Conservation (phyloP, 1,140 invertebrate species). For the Lycorma delicatula region DNA sequence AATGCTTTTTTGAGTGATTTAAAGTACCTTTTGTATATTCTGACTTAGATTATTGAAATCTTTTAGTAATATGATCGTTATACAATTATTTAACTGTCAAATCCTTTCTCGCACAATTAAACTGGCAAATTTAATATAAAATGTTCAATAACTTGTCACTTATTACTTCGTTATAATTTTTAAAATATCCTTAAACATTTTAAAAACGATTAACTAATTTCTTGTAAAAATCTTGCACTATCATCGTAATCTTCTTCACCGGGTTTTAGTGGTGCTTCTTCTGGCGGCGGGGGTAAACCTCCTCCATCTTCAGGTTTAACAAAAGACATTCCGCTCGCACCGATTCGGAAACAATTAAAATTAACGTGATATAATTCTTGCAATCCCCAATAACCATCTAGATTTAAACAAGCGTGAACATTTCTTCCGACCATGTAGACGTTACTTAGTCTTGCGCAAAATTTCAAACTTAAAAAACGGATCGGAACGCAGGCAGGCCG, state of each 20-base stretch:
- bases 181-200: too few species aligned
- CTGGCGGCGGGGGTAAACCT: slow-evolving; percentile 33
- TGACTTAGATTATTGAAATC: too few species aligned
- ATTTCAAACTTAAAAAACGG: slow-evolving; percentile 54
- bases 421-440: slow-evolving; percentile 68
- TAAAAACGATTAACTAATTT: too few species aligned
- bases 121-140: too few species aligned
- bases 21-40: too few species aligned
- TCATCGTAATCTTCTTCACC: slow-evolving; percentile 24
- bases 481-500: slow-evolving; percentile 67
- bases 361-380: slow-evolving; percentile 32
- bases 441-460: slow-evolving; percentile 72
- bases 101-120: too few species aligned
- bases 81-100: too few species aligned
- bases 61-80: too few species aligned
- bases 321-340: slow-evolving; percentile 52
- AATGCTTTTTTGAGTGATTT: too few species aligned
- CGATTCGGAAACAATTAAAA: slow-evolving; percentile 57
- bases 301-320: slow-evolving; percentile 59
- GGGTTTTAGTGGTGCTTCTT: neutral
- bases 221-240: slow-evolving; percentile 19
- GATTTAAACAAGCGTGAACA: slow-evolving; percentile 65
- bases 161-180: too few species aligned
- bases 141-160: too few species aligned
- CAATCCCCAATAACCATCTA: slow-evolving; percentile 54